Evolutionary conservation across 2,113 vertebrate genomes (phyloP).

Genomic region (Oreotragus oreotragus): DNA sequence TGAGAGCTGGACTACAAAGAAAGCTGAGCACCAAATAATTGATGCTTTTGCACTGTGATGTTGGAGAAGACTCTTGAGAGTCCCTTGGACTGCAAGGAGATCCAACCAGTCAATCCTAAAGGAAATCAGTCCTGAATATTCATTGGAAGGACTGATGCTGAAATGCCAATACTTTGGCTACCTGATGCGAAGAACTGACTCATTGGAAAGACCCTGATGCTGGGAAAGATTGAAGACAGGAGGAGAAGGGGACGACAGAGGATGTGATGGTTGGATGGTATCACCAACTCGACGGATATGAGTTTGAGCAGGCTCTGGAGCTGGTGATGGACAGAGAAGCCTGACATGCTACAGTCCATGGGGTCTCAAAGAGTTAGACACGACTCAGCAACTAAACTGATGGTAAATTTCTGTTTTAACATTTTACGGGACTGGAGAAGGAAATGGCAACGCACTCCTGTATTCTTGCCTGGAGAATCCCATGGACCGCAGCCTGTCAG

Average conservation of each 20-base stretch:
- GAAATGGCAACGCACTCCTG: background rate
- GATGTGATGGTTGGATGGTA: background rate
- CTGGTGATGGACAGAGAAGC: background rate
- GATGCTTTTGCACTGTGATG: background rate
- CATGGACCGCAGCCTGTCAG: background rate
- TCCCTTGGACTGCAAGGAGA: background rate
- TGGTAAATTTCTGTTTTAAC: constrained; percentile 7
- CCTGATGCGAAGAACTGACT: background rate
- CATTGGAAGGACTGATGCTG: background rate
- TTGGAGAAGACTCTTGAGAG: background rate
- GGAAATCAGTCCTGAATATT: background rate
- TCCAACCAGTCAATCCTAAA: background rate
- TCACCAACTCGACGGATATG: background rate
- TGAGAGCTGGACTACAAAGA: background rate
- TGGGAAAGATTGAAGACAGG: background rate
- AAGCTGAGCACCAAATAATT: background rate
- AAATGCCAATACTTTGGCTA: background rate
- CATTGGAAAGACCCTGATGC: background rate
- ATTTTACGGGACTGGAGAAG: background rate
- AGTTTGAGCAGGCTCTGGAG: background rate
- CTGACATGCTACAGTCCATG: background rate
- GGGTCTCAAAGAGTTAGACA: background rate
- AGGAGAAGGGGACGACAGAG: background rate
- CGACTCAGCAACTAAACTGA: background rate
- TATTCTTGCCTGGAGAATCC: background rate